Percentiles rank a stretch among this genome's conserved stretches.
Evolutionary conservation across 1,140 invertebrate species (phyloP).

Genomic region (Psilanteris sp.): DNA sequence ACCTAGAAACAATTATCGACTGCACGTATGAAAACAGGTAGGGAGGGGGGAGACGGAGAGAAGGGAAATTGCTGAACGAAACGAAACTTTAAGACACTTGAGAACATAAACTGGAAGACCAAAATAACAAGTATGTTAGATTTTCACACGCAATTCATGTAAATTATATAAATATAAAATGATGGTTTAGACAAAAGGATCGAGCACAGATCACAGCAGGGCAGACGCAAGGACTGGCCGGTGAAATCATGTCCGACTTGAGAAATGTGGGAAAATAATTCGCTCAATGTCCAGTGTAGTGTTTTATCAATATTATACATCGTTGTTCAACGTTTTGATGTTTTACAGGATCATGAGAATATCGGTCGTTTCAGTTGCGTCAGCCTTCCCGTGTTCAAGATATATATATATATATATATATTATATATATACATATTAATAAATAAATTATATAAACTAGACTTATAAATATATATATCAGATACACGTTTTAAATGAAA

Average conservation of each 20-base stretch:
- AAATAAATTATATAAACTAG: conserved; percentile 58
- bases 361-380: conserved; percentile 5
- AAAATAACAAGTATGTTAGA: conserved; percentile 37
- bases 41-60: too few species aligned
- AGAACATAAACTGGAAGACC: too few species aligned
- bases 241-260: not conserved
- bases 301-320: conserved; percentile 47
- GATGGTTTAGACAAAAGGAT: conserved; percentile 46
- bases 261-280: conserved; percentile 8
- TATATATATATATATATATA: conserved; percentile 13
- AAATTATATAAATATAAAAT: conserved; percentile 63
- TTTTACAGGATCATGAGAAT: conserved; percentile 13
- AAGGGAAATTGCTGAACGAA: too few species aligned
- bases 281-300: conserved; percentile 55
- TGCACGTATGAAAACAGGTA: conserved; percentile 28
- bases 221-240: conserved; percentile 6
- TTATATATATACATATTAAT: conserved; percentile 53
- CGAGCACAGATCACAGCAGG: conserved; percentile 11
- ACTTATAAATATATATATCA: conserved; percentile 50
- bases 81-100: too few species aligned
- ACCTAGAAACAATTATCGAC: conserved; percentile 41
- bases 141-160: conserved; percentile 62
- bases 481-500: conserved; percentile 60
- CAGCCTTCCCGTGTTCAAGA: conserved; percentile 3
- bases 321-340: conserved; percentile 43